Evolutionary conservation across 2,797 vertebrate genomes (phyloP), one percentile per base, ranked within the genome.

Genomic region (Brachymystax lenok): DNA sequence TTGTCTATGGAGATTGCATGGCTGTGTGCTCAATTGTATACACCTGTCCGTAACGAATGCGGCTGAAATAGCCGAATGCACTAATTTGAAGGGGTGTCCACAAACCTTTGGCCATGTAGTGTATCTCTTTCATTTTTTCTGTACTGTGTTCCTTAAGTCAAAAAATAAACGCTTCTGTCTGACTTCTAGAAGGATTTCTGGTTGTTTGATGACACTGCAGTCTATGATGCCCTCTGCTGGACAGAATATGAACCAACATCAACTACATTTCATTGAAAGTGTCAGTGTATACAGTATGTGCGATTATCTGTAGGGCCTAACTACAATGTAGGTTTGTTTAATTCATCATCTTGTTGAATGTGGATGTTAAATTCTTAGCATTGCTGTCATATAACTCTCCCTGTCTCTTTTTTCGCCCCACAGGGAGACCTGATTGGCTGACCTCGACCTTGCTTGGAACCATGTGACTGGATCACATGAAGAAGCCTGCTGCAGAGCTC

Each of bases 401-500:
- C 69, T 1, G 1, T 24, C 14, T 27, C 1, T 19, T 46, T 46
- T 52, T 52, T 35, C 73, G 14, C 71, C 71, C 80, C 67, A 14
- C 84, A 90, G 95, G 95, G 93, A 93, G 77, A 92, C 74, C 88
- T 88, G 83, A 95, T 84, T 77, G 89, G 92, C 94, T 80, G 88
- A 90, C 90, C 93, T 87, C 87, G 83, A 85, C 90, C 86, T 93
- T 86, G 73, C 87, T 84, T 77, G 63, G 63, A 90, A 93, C 94
- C 92, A 94, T 95, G 94, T 96, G 96, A 96, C 94, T 91, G 95
- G 95, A 93, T 96, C 96, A 95, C 95, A 90, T 93, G 92, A 94
- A 93, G 94, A 93, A 80, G 85, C 52, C 77, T 91, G 86, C 90
- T 94, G 89, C 90, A 84, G 0, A 56, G 80, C 89, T 91, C 86